Evolutionary conservation across 64 coral and sea anemone genomes (phyloP).

Genomic region (Montipora sp.): DNA sequence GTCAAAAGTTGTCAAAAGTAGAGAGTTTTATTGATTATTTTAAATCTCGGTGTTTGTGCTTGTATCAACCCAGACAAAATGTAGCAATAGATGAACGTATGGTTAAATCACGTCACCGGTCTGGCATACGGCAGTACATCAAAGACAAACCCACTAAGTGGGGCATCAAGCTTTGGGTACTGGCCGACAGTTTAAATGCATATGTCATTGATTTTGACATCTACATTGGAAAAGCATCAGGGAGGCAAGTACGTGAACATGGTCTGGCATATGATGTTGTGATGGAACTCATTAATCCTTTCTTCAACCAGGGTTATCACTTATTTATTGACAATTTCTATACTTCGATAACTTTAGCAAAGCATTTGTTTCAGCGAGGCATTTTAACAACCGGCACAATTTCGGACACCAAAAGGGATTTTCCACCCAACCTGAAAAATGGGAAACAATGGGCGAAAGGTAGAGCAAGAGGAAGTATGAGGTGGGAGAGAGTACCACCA

Average conservation of each 20-base stretch:
- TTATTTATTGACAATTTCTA: slow-evolving; percentile 51
- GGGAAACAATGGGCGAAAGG: slow-evolving; percentile 40
- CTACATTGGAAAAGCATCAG: neutral
- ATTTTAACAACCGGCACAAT: too few species aligned
- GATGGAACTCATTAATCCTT: neutral
- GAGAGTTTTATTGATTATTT: neutral
- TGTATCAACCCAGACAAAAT: neutral
- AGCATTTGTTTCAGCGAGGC: too few species aligned
- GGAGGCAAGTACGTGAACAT: neutral
- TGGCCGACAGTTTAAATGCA: neutral
- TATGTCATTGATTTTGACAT: slow-evolving; percentile 46
- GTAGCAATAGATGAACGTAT: slow-evolving; percentile 33
- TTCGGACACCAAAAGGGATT: too few species aligned
- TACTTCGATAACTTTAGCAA: too few species aligned
- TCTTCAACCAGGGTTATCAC: slow-evolving; percentile 11
- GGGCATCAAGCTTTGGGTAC: slow-evolving; percentile 50
- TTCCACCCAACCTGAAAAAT: too few species aligned
- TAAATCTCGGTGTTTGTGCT: neutral
- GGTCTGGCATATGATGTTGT: slow-evolving; percentile 55
- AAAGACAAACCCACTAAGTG: too few species aligned
- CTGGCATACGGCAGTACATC: slow-evolving; percentile 42
- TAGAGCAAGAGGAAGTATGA: slow-evolving; percentile 48
- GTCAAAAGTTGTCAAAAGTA: slow-evolving; percentile 11
- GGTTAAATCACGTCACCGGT: slow-evolving; percentile 31
- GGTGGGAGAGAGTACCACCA: slow-evolving; percentile 39